Evolutionary conservation across 2,888 invertebrate genomes (phyloP).

Genomic region (Cosmia pyralina): DNA sequence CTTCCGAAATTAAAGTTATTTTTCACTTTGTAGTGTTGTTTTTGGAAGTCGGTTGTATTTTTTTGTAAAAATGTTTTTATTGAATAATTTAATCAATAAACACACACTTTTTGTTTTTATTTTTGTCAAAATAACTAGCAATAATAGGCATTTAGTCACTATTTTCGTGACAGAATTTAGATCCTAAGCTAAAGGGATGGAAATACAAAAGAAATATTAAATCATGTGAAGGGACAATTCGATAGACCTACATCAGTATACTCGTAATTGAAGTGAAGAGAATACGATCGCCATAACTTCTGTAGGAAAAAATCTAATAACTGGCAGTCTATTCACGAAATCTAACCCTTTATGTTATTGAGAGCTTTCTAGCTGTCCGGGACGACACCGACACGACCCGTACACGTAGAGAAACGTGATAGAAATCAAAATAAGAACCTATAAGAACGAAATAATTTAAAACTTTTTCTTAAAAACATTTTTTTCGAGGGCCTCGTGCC

Average conservation of each 20-base stretch:
- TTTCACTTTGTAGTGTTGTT: no score
- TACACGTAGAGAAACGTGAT: fast-evolving
- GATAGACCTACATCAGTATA: conserved; percentile 52
- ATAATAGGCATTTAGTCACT: neutral
- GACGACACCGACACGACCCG: conserved; percentile 46
- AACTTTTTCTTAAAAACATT: no score
- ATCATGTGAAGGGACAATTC: conserved; percentile 51
- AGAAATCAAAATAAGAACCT: no score
- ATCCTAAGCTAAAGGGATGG: neutral
- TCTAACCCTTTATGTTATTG: conserved; percentile 62
- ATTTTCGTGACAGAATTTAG: neutral
- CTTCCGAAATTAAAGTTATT: no score
- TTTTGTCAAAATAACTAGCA: neutral
- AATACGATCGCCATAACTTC: conserved; percentile 59
- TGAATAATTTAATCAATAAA: no score
- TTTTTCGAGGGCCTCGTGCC: no score
- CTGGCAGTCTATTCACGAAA: conserved; percentile 59
- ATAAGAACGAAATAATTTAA: no score
- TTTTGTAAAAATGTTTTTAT: no score
- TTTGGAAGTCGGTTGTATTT: no score
- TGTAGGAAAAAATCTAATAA: conserved; percentile 64
- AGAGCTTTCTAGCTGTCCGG: conserved; percentile 29
- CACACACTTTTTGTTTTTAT: no score
- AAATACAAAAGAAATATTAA: conserved; percentile 29
- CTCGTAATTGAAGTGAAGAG: conserved; percentile 56